These are phyloP conservation scores for Papilio demoleus DNA, from an alignment of 2,888 invertebrate species.

Conservation along the genomic window DNA sequence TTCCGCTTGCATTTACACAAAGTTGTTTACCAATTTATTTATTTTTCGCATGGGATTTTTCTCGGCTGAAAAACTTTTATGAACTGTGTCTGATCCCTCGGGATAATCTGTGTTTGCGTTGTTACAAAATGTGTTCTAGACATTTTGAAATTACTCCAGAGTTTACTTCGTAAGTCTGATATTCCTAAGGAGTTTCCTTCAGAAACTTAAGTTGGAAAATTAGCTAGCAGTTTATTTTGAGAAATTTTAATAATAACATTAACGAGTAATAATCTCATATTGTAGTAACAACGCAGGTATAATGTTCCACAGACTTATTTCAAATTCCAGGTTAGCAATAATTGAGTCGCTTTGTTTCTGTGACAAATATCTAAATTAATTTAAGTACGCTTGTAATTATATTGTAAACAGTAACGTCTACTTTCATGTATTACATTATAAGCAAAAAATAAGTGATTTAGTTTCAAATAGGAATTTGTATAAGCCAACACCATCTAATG, in stretches of 20 bases:
- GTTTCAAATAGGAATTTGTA: no score
- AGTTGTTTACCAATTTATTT: conserved; percentile 33
- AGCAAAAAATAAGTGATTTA: no score
- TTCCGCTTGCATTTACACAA: conserved; percentile 26
- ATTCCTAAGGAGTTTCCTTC: not conserved
- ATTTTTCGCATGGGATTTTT: conserved; percentile 25
- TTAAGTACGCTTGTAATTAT: no score
- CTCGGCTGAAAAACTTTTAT: conserved; percentile 35
- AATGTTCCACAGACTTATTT: no score
- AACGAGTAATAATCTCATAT: no score
- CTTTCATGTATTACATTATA: no score
- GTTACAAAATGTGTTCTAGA: conserved; percentile 18
- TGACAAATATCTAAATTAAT: no score
- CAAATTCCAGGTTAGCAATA: no score
- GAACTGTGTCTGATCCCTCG: conserved; percentile 16
- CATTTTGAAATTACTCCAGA: conserved; percentile 15
- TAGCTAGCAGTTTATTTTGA: not conserved
- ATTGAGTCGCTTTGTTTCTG: no score
- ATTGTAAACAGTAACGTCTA: no score
- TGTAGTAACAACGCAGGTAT: no score
- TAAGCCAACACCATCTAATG: no score
- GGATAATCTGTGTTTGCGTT: conserved; percentile 21
- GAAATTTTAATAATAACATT: not conserved
- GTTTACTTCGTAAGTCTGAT: conserved; percentile 1
- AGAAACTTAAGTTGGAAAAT: not conserved